phyloP scores from a whole-genome alignment of 2,113 vertebrate genomes.

The Chamaea fasciata region DNA sequence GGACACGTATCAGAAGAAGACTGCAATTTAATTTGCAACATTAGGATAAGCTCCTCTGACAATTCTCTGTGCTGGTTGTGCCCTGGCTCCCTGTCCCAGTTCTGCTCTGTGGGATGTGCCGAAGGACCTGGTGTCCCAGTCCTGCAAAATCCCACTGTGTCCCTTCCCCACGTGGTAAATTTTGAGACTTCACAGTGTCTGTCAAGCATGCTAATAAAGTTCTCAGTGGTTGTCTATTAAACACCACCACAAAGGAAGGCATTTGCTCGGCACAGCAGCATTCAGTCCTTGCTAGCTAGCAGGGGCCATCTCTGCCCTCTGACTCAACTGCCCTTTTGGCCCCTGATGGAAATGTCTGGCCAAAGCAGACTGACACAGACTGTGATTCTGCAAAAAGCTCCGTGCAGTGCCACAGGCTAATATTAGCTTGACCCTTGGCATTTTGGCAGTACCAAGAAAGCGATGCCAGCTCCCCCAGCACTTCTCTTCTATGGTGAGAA shows the following conservation, averaged over 20 bases:
- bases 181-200: neutral
- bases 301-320: neutral
- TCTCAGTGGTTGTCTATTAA: neutral
- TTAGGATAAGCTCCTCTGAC: neutral
- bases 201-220: neutral
- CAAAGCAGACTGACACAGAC: neutral
- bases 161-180: neutral
- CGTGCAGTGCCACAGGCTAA: neutral
- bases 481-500: neutral
- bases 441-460: neutral
- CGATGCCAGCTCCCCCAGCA: neutral
- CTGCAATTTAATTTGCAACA: neutral
- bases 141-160: neutral
- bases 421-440: neutral
- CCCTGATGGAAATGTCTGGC: neutral
- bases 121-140: neutral
- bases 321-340: neutral
- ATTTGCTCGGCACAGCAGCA: neutral
- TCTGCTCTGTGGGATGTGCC: neutral
- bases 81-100: neutral
- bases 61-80: neutral
- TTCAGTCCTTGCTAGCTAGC: neutral
- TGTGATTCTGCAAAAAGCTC: neutral
- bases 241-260: neutral
- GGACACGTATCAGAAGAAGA: neutral